phyloP scores from a whole-genome alignment of 2,797 vertebrate species.

The Chrysolophus pictus region DNA sequence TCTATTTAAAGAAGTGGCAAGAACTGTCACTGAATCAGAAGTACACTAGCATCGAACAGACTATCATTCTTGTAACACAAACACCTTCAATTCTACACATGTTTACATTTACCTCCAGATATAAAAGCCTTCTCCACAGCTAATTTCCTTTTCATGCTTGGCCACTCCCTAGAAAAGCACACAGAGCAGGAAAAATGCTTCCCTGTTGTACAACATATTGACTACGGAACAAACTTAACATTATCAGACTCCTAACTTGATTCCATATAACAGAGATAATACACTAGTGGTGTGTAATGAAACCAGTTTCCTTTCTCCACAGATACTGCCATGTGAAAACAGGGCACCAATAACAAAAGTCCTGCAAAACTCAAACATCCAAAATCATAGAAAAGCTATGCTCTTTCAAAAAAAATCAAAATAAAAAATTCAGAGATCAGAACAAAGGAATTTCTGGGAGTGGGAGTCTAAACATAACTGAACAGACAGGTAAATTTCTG shows the following conservation, averaged over 20 bases:
- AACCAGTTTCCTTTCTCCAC: not conserved
- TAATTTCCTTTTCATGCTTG: not conserved
- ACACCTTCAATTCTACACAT: not conserved
- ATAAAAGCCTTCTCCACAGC: not conserved
- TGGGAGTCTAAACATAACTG: not conserved
- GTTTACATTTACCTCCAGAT: not conserved
- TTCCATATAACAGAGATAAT: not conserved
- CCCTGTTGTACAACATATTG: not conserved
- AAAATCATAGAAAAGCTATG: not conserved
- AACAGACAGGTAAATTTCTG: not conserved
- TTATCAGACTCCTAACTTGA: not conserved
- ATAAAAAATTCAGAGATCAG: not conserved
- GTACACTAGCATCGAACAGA: not conserved
- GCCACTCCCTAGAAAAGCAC: not conserved
- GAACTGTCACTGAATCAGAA: not conserved
- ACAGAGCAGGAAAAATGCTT: not conserved
- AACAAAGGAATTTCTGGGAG: not conserved
- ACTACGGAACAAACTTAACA: not conserved
- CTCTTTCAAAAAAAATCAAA: not conserved
- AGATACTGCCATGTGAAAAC: not conserved
- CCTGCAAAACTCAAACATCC: not conserved
- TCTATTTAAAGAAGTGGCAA: slow-evolving; percentile 25
- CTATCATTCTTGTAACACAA: not conserved
- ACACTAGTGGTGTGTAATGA: not conserved
- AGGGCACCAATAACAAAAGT: not conserved